Evolutionary conservation across 1,140 invertebrate species (phyloP), one percentile per base, ranked within the genome.

Genomic region (Meloidogyne floridensis): DNA sequence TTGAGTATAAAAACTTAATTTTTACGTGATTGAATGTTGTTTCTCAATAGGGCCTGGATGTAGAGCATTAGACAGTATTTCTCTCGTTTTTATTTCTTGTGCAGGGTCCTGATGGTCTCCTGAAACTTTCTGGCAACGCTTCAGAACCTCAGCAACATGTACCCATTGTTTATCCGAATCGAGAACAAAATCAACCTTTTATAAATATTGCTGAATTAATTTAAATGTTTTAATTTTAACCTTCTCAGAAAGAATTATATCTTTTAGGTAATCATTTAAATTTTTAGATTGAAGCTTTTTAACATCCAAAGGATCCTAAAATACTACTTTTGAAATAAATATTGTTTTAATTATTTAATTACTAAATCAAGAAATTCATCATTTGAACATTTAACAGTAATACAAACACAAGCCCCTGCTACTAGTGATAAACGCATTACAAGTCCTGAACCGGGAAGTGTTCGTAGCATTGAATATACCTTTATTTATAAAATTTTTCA

Each of bases 361-460:
- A 65, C 59, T n/a, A 86, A 82, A 77, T 86, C 75, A 18, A 86
- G 20, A 32, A 87, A 77, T 65, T 87, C 65, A 43, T 71, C 75
- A 70, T 74, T 75, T 6, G 81, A 51, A 51, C 77, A 83, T 69
- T 86, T 87, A 32, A 86, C 86, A 13, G 71, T 82, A 43, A 86
- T 75, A 82, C 86, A 87, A 32, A 86, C 86, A 71, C 86, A 87
- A 20, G 85, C 84, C 15, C 86, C 86, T 13, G 85, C 80, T 20
- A 86, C 84, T 75, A 86, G 87, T 20, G 86, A 86, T 65, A 86
- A 53, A 65, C 86, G 77, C 81, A 86, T 86, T n/a, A 85, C 80
- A 54, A 86, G 56, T 11, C 69, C 86, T 4, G 82, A 86, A 20
- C 87, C 85, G 51, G 77, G 77, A 7, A 82, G 42, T 7, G 42